Conservation (phyloP, 1,140 invertebrate species). For the Drosophila melanica region DNA sequence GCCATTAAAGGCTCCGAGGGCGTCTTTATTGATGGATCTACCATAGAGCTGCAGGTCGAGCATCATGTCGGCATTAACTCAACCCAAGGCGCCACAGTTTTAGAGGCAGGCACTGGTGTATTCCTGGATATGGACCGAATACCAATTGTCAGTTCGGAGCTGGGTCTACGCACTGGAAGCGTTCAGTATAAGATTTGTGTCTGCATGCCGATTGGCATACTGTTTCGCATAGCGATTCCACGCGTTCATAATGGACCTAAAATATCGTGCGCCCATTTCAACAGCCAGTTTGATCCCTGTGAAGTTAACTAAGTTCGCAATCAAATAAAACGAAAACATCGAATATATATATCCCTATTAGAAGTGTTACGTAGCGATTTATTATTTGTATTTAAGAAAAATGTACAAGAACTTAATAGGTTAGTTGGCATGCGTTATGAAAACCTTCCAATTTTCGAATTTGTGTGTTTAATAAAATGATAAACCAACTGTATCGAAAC, state of each 20-base stretch:
- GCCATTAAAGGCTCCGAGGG: conserved; percentile 87
- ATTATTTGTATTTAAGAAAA: conserved; percentile 66
- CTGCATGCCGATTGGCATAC: conserved; percentile 93
- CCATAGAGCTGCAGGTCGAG: conserved; percentile 89
- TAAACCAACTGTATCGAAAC: conserved; percentile 36
- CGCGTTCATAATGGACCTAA: conserved; percentile 85
- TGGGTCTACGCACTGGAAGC: conserved; percentile 83
- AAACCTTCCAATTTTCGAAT: conserved; percentile 36
- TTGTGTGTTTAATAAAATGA: conserved; percentile 40
- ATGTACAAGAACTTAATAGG: conserved; percentile 60
- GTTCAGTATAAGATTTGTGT: conserved; percentile 93
- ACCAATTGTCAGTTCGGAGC: conserved; percentile 87
- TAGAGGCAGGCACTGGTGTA: conserved; percentile 89
- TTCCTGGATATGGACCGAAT: conserved; percentile 89
- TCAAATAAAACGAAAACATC: conserved; percentile 19
- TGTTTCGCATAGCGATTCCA: conserved; percentile 90
- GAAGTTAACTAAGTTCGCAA: conserved; percentile 51
- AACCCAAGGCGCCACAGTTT: conserved; percentile 90
- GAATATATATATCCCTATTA: conserved; percentile 59
- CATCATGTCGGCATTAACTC: conserved; percentile 92
- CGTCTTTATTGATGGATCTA: conserved; percentile 86
- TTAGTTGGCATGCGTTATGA: conserved; percentile 42
- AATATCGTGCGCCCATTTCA: conserved; percentile 88
- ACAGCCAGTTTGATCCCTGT: conserved; percentile 89
- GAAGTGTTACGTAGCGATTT: conserved; percentile 59